Conservation (phyloP, 2,888 invertebrate species). For the Amaurobius ferox region DNA sequence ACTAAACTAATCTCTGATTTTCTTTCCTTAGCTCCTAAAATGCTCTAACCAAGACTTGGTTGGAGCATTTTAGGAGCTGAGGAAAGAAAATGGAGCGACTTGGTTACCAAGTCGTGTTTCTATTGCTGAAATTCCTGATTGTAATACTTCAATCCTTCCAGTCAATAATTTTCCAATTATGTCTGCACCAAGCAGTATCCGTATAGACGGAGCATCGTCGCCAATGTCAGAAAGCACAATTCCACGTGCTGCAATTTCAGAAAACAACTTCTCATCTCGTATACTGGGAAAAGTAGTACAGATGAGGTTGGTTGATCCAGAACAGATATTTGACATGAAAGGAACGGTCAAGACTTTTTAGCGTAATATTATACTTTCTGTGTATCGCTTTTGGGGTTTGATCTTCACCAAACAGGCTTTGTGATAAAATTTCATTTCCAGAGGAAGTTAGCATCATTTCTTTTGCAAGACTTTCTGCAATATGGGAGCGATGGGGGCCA, state of each 20-base stretch:
- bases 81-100: too few relatives aligned
- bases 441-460: conserved; percentile 1
- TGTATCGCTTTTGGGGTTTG: background rate
- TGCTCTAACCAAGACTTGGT: background rate
- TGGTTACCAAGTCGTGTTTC: too few relatives aligned
- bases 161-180: background rate
- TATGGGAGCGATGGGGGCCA: conserved; percentile 19
- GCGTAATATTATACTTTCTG: too few relatives aligned
- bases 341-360: too few relatives aligned
- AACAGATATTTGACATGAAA: background rate
- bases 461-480: conserved; percentile 2
- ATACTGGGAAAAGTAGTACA: conserved; percentile 17
- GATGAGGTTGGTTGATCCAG: conserved; percentile 14
- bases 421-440: conserved; percentile 36
- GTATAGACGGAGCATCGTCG: background rate
- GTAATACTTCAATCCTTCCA: background rate
- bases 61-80: too few relatives aligned
- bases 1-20: background rate
- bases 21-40: background rate
- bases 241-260: background rate
- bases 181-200: conserved; percentile 5
- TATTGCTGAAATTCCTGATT: conserved; percentile 6
- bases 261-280: background rate
- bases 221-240: conserved; percentile 3
- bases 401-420: conserved; percentile 22